Evolutionary conservation across 2,888 invertebrate genomes (phyloP).

Genomic region (Microplitis deprimator): DNA sequence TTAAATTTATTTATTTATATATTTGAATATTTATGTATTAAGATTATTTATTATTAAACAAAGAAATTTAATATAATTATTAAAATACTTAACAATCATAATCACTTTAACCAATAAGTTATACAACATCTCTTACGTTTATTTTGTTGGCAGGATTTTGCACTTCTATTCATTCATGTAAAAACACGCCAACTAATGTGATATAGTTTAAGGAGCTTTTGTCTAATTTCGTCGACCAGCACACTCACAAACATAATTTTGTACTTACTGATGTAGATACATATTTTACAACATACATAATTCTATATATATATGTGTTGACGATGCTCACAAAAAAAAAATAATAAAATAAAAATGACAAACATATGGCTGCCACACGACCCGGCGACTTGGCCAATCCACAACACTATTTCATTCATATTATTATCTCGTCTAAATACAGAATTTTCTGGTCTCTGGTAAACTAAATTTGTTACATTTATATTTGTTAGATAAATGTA

Average conservation of each 20-base stretch:
- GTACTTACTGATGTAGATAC: not conserved
- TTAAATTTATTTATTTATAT: not conserved
- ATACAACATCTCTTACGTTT: not conserved
- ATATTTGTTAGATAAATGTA: not conserved
- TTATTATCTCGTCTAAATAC: conserved; percentile 43
- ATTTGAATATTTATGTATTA: not conserved
- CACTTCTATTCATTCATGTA: not conserved
- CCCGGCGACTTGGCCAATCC: conserved; percentile 43
- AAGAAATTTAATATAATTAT: not conserved
- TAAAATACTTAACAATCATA: not conserved
- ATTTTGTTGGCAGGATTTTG: not conserved
- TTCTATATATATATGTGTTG: not conserved
- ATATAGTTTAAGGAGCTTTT: not conserved
- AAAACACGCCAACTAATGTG: not conserved
- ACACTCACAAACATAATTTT: not conserved
- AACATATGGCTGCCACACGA: not conserved
- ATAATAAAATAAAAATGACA: not conserved
- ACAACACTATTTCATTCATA: conserved; percentile 57
- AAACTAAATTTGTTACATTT: not conserved
- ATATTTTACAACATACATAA: not conserved
- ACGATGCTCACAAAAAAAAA: not conserved
- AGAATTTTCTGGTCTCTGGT: not conserved
- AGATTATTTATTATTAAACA: not conserved
- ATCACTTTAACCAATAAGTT: not conserved
- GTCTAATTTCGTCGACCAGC: not conserved